Conservation (phyloP, 2,888 invertebrate genomes). For the Ectemnius continuus region DNA sequence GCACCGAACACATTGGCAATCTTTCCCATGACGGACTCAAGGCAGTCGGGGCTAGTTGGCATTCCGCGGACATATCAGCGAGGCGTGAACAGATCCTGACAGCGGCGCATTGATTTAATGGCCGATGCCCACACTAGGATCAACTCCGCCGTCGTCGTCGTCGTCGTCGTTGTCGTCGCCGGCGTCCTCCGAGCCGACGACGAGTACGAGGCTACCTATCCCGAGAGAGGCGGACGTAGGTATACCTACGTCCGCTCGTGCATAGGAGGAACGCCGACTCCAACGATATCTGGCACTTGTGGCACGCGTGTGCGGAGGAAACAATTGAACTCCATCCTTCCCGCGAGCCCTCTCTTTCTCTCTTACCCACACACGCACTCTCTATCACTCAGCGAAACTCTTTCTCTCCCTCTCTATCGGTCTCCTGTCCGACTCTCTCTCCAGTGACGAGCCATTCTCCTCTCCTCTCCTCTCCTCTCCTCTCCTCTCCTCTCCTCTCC, state of each 20-base stretch:
- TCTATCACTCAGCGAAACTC: conserved; percentile 7
- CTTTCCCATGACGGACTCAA: neutral
- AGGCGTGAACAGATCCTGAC: conserved; percentile 75
- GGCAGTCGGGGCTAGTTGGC: conserved; percentile 51
- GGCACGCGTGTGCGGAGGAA: conserved; percentile 77
- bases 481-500: conserved; percentile 40
- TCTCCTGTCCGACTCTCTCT: conserved; percentile 38
- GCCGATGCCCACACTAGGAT: conserved; percentile 72
- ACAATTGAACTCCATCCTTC: conserved; percentile 74
- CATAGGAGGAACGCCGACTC: conserved; percentile 36
- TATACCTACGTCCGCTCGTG: conserved; percentile 62
- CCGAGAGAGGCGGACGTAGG: conserved; percentile 51
- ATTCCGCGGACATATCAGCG: conserved; percentile 69
- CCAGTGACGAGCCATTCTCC: conserved; percentile 12
- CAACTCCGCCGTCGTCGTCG: conserved; percentile 22
- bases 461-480: conserved; percentile 49
- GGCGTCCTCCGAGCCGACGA: conserved; percentile 13
- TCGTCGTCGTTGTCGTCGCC: conserved; percentile 27
- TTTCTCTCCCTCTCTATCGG: conserved; percentile 37
- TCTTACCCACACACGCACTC: conserved; percentile 29
- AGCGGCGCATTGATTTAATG: conserved; percentile 76
- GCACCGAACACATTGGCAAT: neutral
- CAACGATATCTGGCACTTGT: conserved; percentile 64
- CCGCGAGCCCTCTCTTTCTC: conserved; percentile 41
- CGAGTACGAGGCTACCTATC: no score